These are phyloP conservation scores for Drosophila multiciliata DNA, from an alignment of 2,888 invertebrate genomes.

Conservation along the genomic window DNA sequence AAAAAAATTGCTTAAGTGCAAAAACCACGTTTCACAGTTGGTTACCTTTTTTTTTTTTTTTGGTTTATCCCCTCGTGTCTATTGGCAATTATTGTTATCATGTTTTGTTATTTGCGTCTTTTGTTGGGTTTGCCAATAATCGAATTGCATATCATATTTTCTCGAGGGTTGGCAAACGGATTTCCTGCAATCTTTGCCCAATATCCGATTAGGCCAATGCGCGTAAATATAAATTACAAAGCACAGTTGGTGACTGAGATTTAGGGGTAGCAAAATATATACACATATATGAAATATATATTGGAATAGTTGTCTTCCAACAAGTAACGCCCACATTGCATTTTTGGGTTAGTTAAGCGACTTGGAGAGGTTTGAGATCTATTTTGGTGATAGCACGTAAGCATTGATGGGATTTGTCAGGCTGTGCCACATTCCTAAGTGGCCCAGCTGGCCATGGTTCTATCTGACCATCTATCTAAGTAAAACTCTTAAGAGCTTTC, in stretches of 20 bases:
- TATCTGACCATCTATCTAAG: constrained; percentile 20
- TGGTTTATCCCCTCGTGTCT: constrained; percentile 19
- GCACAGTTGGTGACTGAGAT: constrained; percentile 47
- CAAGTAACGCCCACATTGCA: constrained; percentile 52
- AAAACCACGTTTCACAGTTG: constrained; percentile 59
- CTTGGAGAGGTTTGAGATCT: constrained; percentile 28
- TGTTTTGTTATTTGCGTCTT: constrained; percentile 27
- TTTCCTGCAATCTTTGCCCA: constrained; percentile 65
- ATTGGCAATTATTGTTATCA: constrained; percentile 44
- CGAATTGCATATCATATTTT: constrained; percentile 54
- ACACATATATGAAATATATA: constrained; percentile 2
- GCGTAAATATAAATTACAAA: constrained; percentile 71
- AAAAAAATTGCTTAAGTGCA: constrained; percentile 37
- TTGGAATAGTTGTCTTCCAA: constrained; percentile 42
- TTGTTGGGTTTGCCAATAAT: constrained; percentile 50
- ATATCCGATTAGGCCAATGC: constrained; percentile 61
- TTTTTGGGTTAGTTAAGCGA: constrained; percentile 22
- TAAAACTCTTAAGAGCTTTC: constrained; percentile 60
- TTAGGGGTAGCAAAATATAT: constrained; percentile 42
- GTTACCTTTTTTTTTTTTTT: constrained; percentile 47
- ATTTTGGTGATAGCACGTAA: constrained; percentile 29
- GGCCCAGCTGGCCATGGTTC: constrained; percentile 34
- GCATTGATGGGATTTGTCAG: constrained; percentile 55
- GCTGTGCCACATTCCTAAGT: constrained; percentile 31
- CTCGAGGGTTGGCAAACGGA: constrained; percentile 66